These are phyloP conservation scores for Lepus europaeus DNA, from an alignment of 2,113 vertebrate species.

Conservation along the genomic window DNA sequence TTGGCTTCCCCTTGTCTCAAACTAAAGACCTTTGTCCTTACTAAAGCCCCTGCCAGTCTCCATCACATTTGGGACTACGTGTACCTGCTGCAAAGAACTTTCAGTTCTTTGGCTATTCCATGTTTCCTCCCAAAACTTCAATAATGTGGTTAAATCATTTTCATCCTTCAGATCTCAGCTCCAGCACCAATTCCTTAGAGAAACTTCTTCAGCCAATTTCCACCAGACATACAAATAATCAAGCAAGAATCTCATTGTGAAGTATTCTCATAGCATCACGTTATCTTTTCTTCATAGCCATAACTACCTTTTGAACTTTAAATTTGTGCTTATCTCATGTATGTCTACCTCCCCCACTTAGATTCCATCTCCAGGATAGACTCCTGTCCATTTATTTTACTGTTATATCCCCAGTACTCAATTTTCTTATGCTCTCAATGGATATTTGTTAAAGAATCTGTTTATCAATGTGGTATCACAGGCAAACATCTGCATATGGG, in stretches of 20 bases:
- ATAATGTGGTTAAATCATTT: not conserved
- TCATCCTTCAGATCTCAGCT: not conserved
- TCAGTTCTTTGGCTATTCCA: not conserved
- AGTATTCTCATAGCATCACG: not conserved
- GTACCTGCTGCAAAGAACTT: not conserved
- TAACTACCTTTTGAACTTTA: not conserved
- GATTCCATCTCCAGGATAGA: not conserved
- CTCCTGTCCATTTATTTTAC: not conserved
- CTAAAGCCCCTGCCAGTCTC: not conserved
- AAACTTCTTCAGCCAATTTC: conserved; percentile 13
- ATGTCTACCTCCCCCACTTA: not conserved
- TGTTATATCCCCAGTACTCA: not conserved
- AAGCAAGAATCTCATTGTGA: not conserved
- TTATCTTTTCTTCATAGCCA: not conserved
- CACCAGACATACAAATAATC: not conserved
- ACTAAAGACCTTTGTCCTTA: not conserved
- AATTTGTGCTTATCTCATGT: conserved; percentile 30
- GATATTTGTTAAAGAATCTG: not conserved
- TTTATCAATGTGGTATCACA: not conserved
- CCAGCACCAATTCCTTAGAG: conserved; percentile 19
- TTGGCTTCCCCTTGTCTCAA: not conserved
- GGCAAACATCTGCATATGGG: not conserved
- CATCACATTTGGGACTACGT: not conserved
- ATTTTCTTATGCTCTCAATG: not conserved
- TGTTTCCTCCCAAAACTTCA: not conserved